Evolutionary conservation across 2,113 vertebrate genomes (phyloP).

Genomic region (Callipepla californica): DNA sequence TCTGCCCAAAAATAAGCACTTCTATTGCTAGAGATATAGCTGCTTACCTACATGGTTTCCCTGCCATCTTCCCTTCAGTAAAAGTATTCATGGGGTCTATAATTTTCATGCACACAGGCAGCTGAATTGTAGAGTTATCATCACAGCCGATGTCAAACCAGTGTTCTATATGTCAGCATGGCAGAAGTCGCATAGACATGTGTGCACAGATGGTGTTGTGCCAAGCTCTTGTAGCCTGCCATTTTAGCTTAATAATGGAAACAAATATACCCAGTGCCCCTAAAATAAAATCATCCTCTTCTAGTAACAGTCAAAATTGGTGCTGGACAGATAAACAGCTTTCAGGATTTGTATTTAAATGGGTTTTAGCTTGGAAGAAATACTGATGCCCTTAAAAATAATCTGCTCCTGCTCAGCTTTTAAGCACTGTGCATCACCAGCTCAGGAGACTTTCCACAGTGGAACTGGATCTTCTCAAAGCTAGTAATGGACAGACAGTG

Average conservation of each 20-base stretch:
- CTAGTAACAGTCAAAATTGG: not conserved
- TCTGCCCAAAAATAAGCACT: not conserved
- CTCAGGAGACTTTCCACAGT: not conserved
- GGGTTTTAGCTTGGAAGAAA: not conserved
- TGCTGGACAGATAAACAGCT: not conserved
- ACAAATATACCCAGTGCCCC: not conserved
- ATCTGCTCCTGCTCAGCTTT: not conserved
- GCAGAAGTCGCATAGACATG: not conserved
- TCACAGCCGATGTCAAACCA: not conserved
- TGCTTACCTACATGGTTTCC: not conserved
- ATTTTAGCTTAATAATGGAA: constrained; percentile 8
- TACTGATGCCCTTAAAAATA: not conserved
- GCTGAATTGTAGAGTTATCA: not conserved
- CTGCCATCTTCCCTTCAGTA: not conserved
- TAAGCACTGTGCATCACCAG: not conserved
- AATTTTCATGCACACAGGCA: not conserved
- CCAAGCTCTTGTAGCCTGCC: not conserved
- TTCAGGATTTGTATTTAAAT: not conserved
- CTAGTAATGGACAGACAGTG: not conserved
- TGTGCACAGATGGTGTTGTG: not conserved
- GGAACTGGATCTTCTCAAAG: not conserved
- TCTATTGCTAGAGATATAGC: not conserved
- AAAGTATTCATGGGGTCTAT: not conserved
- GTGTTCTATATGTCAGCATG: not conserved
- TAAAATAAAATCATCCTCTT: not conserved